These are phyloP conservation scores for Neosalanx taihuensis DNA, from an alignment of 2,797 vertebrate genomes.

Conservation along the genomic window DNA sequence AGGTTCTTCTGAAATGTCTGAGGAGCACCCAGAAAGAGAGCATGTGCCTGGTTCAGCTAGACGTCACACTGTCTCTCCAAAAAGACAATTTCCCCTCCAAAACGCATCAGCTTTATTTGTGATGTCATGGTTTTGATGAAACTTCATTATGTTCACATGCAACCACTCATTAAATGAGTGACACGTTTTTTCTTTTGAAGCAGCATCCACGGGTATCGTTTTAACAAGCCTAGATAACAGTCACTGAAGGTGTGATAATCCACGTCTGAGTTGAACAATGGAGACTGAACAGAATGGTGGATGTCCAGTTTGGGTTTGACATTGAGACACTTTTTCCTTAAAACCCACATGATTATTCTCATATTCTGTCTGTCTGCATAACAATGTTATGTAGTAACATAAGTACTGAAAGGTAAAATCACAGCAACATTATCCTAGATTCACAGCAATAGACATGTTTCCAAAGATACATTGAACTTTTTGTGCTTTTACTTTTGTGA, in stretches of 20 bases:
- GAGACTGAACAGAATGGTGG: constrained; percentile 17
- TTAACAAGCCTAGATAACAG: background rate
- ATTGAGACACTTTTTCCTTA: constrained; percentile 27
- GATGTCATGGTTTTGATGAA: background rate
- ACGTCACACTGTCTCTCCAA: background rate
- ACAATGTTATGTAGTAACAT: no score
- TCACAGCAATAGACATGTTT: no score
- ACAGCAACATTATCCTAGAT: no score
- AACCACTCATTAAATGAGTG: background rate
- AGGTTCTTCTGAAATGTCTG: background rate
- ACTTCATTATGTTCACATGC: background rate
- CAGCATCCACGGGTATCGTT: background rate
- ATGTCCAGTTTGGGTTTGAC: constrained; percentile 25
- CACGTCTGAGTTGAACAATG: constrained; percentile 15
- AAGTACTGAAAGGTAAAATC: no score
- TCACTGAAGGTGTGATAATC: constrained; percentile 15
- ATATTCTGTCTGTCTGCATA: background rate
- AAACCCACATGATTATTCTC: background rate
- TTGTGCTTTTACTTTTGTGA: background rate
- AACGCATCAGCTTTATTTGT: background rate
- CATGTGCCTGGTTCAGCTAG: background rate
- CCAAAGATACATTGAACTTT: no score
- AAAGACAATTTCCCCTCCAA: background rate
- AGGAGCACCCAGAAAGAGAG: background rate
- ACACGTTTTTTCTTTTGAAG: no score